These are phyloP conservation scores for Tachypleus tridentatus DNA, from an alignment of 1,140 invertebrate species.

Conservation along the genomic window DNA sequence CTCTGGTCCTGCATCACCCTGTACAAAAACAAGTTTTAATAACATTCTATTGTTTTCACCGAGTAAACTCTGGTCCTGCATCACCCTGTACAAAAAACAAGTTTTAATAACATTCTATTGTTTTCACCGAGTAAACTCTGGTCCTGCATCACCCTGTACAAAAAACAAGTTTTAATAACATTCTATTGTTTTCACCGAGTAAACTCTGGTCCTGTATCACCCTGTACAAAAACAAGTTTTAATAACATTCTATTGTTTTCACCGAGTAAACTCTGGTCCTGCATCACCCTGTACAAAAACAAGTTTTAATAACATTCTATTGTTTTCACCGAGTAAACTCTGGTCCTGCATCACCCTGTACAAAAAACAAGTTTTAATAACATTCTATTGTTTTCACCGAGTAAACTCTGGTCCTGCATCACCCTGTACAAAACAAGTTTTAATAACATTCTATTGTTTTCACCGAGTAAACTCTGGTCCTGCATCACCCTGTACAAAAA, in stretches of 20 bases:
- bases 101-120: too few relatives aligned
- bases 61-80: neutral
- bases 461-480: neutral
- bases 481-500: conserved; percentile 8
- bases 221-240: neutral
- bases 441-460: too few relatives aligned
- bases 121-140: too few relatives aligned
- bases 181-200: too few relatives aligned
- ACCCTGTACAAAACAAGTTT: conserved; percentile 2
- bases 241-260: too few relatives aligned
- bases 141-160: conserved; percentile 7
- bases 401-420: neutral
- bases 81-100: conserved; percentile 4
- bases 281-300: conserved; percentile 8
- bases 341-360: conserved; percentile 7
- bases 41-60: too few relatives aligned
- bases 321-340: too few relatives aligned
- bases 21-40: neutral
- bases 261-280: neutral
- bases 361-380: neutral
- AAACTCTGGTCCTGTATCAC: conserved; percentile 1
- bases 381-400: too few relatives aligned
- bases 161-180: neutral
- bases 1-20: conserved; percentile 5
- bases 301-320: too few relatives aligned